phyloP scores from a whole-genome alignment of 2,888 invertebrate genomes.

The Drosophila antonietae region DNA sequence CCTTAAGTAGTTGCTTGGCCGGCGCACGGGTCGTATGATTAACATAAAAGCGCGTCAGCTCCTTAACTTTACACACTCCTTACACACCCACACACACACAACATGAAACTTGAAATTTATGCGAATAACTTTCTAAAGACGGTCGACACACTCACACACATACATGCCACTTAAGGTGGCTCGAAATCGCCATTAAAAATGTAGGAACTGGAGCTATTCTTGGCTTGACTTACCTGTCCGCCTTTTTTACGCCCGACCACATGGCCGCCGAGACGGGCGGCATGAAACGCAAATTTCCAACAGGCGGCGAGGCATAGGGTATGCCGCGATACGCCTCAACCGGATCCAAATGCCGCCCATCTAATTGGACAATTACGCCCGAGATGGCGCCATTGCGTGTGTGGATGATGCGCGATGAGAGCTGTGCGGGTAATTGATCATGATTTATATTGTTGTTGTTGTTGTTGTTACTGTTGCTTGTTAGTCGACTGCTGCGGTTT shows the following conservation, averaged over 20 bases:
- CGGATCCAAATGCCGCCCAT: conserved; percentile 92
- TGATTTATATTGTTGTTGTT: conserved; percentile 77
- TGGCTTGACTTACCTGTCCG: conserved; percentile 87
- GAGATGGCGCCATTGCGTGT: conserved; percentile 95
- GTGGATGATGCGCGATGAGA: conserved; percentile 93
- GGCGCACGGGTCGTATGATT: conserved; percentile 48
- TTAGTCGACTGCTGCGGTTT: conserved; percentile 37
- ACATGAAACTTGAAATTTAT: conserved; percentile 45
- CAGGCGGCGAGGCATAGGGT: conserved; percentile 96
- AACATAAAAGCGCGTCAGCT: conserved; percentile 44
- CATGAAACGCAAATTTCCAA: conserved; percentile 96
- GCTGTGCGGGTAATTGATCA: conserved; percentile 85
- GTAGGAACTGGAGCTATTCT: conserved; percentile 7
- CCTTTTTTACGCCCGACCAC: conserved; percentile 95
- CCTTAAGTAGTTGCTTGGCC: conserved; percentile 17
- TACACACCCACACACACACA: background rate
- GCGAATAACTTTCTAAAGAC: conserved; percentile 36
- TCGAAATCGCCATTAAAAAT: conserved; percentile 22
- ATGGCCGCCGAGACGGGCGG: conserved; percentile 97
- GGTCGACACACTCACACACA: conserved; percentile 15
- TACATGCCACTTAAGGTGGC: background rate
- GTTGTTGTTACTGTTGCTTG: conserved; percentile 43
- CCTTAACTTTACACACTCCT: conserved; percentile 32
- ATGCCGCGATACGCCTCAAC: conserved; percentile 97
- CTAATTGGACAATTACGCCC: conserved; percentile 93